These are phyloP conservation scores for Nowickia ferox DNA, from an alignment of 2,888 invertebrate species.

Conservation along the genomic window DNA sequence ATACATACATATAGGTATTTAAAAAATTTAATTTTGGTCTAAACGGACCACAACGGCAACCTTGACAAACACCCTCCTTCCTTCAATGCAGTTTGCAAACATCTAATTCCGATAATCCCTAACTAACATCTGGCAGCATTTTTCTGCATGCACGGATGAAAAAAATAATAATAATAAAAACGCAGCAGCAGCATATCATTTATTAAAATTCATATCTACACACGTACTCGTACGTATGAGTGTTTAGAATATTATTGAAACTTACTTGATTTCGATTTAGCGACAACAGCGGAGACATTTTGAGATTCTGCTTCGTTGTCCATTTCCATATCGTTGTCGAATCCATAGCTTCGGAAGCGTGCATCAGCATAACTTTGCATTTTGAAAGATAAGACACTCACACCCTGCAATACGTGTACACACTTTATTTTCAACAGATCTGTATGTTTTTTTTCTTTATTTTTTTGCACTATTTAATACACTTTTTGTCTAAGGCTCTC, in stretches of 20 bases:
- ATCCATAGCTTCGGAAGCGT: conserved; percentile 82
- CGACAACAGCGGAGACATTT: conserved; percentile 55
- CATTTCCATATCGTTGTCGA: conserved; percentile 83
- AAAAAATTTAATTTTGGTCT: no score
- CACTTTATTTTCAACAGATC: neutral
- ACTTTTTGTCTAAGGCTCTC: conserved; percentile 1
- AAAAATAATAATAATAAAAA: no score
- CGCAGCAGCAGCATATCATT: neutral
- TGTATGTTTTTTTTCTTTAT: neutral
- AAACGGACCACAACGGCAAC: no score
- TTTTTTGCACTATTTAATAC: neutral
- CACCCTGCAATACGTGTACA: neutral
- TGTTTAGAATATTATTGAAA: conserved; percentile 26
- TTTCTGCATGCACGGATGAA: no score
- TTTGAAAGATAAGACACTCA: neutral
- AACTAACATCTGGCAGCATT: no score
- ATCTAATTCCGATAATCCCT: no score
- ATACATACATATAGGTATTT: no score
- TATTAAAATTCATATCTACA: neutral
- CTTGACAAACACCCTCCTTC: no score
- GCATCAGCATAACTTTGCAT: conserved; percentile 82
- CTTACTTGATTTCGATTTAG: conserved; percentile 78
- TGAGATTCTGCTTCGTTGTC: conserved; percentile 79
- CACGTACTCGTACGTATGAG: neutral
- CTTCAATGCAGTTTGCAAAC: no score